Base-by-base conservation (phyloP, 1,140 invertebrate genomes). In the Chironomus striatipennis region DNA sequence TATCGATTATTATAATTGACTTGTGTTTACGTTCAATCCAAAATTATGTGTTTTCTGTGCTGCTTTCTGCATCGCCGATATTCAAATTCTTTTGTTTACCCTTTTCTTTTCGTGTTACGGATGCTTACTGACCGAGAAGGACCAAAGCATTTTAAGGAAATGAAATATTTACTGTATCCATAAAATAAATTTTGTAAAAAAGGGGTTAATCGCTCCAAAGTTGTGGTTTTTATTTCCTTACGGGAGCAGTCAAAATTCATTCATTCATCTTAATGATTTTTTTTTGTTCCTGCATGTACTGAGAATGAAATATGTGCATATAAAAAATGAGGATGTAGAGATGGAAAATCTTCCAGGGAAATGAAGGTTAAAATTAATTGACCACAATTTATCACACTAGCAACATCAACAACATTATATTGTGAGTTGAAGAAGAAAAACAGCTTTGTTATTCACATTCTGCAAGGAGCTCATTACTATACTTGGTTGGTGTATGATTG, bases 321-420 rank as follows among this genome's bases (percentile, higher is more conserved):
- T 57, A 57, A 57, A 57, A n/a, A 34, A 34, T 34, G 24, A 34
- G 24, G 24, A 34, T 57, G 47, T 15, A 34, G 12, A 15, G 47
- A 57, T 57, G 47, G 8, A 57, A 57, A 34, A 57, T 15, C 47
- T n/a, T 57, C 47, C 47, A 57, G 47, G 47, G 47, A 15, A 57
- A 15, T 57, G 47, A 57, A 57, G 47, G 47, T 57, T 57, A 10
- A 57, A 57, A 57, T 57, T 57, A 57, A 57, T 57, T 57, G 47
- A 57, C 47, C 47, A 15, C 47, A 57, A 57, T 57, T 57, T 15
- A 57, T 57, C 47, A 57, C 47, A 57, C 47, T 5, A n/a, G 47
- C 47, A 57, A 34, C 24, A 34, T 34, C 24, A 34, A 34, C 24
- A 34, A 34, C 24, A 34, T 34, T 1, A 34, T 34, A 34, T 34